Conservation (phyloP, 2,113 vertebrate species). For the Herpetotheres cachinnans region DNA sequence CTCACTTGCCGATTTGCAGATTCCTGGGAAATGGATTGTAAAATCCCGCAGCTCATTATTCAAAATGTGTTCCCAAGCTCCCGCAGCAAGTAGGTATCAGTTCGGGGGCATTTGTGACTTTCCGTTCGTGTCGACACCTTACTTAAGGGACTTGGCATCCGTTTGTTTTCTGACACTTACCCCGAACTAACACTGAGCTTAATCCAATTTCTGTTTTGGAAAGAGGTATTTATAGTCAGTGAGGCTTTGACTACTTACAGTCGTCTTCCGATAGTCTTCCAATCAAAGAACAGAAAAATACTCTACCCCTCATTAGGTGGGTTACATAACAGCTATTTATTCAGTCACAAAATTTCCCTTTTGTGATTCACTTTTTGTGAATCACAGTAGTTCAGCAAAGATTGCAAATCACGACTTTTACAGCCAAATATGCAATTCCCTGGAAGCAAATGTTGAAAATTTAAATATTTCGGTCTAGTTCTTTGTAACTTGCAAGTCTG, state of each 20-base stretch:
- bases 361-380: constrained; percentile 40
- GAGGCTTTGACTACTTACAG: background rate
- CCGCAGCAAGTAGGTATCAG: background rate
- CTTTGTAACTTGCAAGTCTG: background rate
- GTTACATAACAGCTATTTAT: constrained; percentile 5
- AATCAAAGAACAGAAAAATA: background rate
- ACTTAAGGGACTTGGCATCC: background rate
- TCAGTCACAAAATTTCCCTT: background rate
- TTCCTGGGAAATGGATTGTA: background rate
- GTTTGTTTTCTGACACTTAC: background rate
- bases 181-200: background rate
- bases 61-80: background rate
- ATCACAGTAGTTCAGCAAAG: background rate
- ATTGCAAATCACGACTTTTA: background rate
- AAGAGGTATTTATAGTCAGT: background rate
- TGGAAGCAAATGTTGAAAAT: background rate
- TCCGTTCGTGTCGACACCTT: background rate
- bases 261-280: background rate
- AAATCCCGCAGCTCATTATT: rapidly evolving
- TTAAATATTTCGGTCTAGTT: background rate
- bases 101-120: background rate
- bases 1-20: background rate
- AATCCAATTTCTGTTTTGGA: background rate
- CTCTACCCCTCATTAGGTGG: background rate
- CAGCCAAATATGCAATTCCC: background rate